Evolutionary conservation across 2,888 invertebrate species (phyloP).

Genomic region (Melanophora roralis): DNA sequence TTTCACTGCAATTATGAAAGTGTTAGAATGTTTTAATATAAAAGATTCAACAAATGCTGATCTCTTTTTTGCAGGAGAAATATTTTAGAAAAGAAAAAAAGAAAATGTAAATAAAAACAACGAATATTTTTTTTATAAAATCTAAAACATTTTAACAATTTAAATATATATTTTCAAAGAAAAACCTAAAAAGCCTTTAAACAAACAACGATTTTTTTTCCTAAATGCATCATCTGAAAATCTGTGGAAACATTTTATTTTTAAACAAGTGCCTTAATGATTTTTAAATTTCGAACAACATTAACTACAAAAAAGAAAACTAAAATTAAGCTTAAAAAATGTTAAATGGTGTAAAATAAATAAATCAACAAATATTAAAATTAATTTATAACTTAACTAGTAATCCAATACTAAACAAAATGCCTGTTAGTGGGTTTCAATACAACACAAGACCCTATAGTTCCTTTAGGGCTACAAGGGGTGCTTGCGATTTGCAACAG

Average conservation of each 20-base stretch:
- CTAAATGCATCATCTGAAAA: constrained; percentile 19
- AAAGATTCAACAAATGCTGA: not conserved
- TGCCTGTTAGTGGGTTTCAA: constrained; percentile 75
- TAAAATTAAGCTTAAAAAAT: not conserved
- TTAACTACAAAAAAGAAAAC: not conserved
- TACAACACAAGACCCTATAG: constrained; percentile 76
- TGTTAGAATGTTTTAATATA: not conserved
- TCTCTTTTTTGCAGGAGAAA: constrained; percentile 37
- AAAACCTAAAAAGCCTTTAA: constrained; percentile 22
- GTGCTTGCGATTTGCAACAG: constrained; percentile 66
- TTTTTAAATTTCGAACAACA: constrained; percentile 24
- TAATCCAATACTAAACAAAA: constrained; percentile 66
- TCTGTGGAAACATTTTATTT: constrained; percentile 34
- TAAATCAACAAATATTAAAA: constrained; percentile 14
- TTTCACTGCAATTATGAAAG: constrained; percentile 47
- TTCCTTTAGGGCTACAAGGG: constrained; percentile 75
- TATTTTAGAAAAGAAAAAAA: constrained; percentile 41
- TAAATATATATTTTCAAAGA: constrained; percentile 12
- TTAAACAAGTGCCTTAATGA: constrained; percentile 42
- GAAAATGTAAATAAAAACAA: constrained; percentile 40
- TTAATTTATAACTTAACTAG: constrained; percentile 7
- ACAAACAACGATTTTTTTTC: constrained; percentile 54
- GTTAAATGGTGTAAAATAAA: constrained; percentile 29
- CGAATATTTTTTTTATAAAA: constrained; percentile 36
- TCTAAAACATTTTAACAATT: constrained; percentile 30